Percentiles rank a stretch among this genome's conserved stretches.
Evolutionary conservation across 2,888 invertebrate species (phyloP).

Genomic region (Drosophila mayaguana): DNA sequence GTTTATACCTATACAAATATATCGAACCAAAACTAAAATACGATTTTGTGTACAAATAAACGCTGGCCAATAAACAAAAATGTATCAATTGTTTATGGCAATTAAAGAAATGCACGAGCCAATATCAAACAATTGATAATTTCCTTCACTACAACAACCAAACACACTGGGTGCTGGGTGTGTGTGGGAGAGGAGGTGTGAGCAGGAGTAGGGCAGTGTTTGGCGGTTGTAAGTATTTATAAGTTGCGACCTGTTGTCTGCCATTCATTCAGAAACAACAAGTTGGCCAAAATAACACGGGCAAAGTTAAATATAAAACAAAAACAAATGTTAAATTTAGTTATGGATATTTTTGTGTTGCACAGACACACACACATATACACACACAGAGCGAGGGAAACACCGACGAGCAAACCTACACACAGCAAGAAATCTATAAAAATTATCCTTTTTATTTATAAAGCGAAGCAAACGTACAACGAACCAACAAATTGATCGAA

Average conservation of each 20-base stretch:
- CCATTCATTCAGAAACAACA: constrained; percentile 66
- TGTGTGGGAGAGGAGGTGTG: background rate
- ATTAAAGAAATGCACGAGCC: constrained; percentile 40
- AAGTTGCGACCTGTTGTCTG: constrained; percentile 74
- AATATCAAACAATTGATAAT: constrained; percentile 65
- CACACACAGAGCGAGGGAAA: constrained; percentile 1
- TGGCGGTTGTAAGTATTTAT: constrained; percentile 55
- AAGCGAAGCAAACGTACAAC: constrained; percentile 41
- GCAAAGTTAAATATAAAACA: constrained; percentile 76
- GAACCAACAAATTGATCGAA: constrained; percentile 48
- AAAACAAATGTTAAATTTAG: constrained; percentile 80
- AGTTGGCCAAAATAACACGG: constrained; percentile 67
- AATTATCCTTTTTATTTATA: constrained; percentile 70
- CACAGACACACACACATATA: constrained; percentile 26
- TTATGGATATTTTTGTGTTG: constrained; percentile 69
- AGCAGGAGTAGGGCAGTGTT: constrained; percentile 8
- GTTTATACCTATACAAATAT: constrained; percentile 28
- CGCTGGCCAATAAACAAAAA: constrained; percentile 29
- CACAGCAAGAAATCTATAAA: constrained; percentile 61
- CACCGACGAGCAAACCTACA: constrained; percentile 7
- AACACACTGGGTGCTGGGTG: constrained; percentile 2
- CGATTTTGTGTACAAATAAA: constrained; percentile 49
- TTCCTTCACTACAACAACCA: constrained; percentile 1
- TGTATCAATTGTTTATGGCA: constrained; percentile 67
- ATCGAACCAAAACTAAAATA: constrained; percentile 22